Percentiles rank a stretch among this genome's conserved stretches.
These are phyloP conservation scores for Halcyon badia DNA, from an alignment of 2,797 vertebrate genomes.

Conservation along the genomic window DNA sequence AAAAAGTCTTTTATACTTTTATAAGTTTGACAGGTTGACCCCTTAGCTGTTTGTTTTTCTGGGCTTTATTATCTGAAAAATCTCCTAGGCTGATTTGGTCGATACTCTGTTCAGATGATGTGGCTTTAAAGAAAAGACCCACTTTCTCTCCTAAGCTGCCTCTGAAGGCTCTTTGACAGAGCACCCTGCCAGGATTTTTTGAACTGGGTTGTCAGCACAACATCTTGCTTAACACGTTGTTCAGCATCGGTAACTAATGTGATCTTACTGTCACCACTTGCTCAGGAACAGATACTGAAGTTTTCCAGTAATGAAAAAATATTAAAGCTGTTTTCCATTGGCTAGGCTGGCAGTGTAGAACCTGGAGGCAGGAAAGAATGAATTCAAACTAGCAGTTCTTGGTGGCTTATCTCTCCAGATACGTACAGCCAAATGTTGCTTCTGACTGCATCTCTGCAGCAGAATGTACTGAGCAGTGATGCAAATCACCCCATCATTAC, in stretches of 20 bases:
- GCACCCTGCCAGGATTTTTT: background rate
- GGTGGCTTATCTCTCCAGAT: background rate
- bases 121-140: background rate
- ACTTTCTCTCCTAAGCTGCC: background rate
- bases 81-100: background rate
- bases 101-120: background rate
- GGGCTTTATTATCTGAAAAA: background rate
- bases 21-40: background rate
- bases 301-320: background rate
- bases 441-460: background rate
- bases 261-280: background rate
- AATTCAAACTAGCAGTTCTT: background rate
- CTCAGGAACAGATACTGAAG: background rate
- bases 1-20: too few species aligned
- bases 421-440: background rate
- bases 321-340: background rate
- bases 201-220: background rate
- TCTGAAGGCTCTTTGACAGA: background rate
- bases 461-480: background rate
- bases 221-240: background rate
- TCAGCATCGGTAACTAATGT: background rate
- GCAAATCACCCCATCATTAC: background rate
- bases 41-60: background rate
- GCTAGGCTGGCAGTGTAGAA: background rate
- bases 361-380: background rate